These are phyloP conservation scores for Pelochelys cantorii DNA, from an alignment of 2,797 vertebrate species.

Conservation along the genomic window DNA sequence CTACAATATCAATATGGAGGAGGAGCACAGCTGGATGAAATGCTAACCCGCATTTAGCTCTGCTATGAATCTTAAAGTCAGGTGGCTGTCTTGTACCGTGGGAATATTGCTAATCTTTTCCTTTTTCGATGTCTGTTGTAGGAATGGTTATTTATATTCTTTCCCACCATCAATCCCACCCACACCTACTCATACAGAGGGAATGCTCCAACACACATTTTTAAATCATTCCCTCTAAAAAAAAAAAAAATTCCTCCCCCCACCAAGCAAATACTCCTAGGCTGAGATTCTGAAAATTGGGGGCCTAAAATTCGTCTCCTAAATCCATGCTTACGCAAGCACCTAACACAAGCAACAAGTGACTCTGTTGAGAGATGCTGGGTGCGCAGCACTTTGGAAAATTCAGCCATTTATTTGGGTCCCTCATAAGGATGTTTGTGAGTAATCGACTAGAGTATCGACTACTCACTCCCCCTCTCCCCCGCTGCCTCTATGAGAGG, in stretches of 20 bases:
- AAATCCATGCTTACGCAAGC: neutral
- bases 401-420: neutral
- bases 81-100: neutral
- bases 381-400: neutral
- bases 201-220: neutral
- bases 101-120: conserved; percentile 16
- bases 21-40: neutral
- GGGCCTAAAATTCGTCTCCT: neutral
- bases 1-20: neutral
- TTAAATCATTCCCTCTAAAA: neutral
- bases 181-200: neutral
- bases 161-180: neutral
- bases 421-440: neutral
- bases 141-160: neutral
- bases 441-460: too few relatives aligned
- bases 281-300: neutral
- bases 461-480: too few relatives aligned
- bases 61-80: neutral
- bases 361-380: neutral
- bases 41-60: neutral
- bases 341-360: neutral
- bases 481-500: too few relatives aligned
- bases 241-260: neutral
- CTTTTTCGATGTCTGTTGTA: conserved; percentile 48
- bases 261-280: neutral